Evolutionary conservation across 2,888 invertebrate species (phyloP), one percentile per base, ranked within the genome.

Genomic region (Hanleya hanleyi): DNA sequence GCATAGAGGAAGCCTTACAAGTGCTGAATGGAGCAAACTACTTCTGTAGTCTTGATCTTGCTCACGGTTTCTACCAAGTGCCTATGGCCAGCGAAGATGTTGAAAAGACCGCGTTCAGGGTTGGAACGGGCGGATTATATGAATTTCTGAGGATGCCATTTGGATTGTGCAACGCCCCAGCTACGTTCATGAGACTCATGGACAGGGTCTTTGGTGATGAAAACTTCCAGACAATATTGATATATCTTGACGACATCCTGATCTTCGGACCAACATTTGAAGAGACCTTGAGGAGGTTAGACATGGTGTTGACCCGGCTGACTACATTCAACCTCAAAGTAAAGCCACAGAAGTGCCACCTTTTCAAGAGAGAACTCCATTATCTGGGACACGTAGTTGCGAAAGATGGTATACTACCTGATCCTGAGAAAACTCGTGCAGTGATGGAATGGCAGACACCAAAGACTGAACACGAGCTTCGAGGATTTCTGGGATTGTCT

Each of bases 1-100:
- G 76, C 4, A 82, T 87, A n/a, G 75, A 83, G n/a, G 82, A 83
- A 26, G 71, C 74, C 2, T 64, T 85, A 18, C 77, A 83, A 22
- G 68, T 65, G 1, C 47, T 83, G 32, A 37, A 62, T 7, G 77
- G 80, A 18, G 73, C 77, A 3, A 70, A 67, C 12, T 79, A 70
- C 36, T 83, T 86, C 57, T 69, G 70, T n/a, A 70, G 69, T 71
- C 65, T 77, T 37, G 78, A 76, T 22, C 67, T 77, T 32, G 67
- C 68, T 18, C 65, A 68, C 22, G 83, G 83, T 9, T 86, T 78
- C 65, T 77, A 77, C 68, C 78, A 80, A 36, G 67, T 81, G 1
- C 64, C 71, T 1, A 35, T 86, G 26, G 75, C 61, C 5, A 67
- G 76, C 4, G 50, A 73, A 26, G 76, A 77, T 41, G 67, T 62